Percentiles rank a stretch among this genome's conserved stretches.
These are phyloP conservation scores for Melinopterus prodromus DNA, from an alignment of 2,888 invertebrate genomes.

Conservation along the genomic window DNA sequence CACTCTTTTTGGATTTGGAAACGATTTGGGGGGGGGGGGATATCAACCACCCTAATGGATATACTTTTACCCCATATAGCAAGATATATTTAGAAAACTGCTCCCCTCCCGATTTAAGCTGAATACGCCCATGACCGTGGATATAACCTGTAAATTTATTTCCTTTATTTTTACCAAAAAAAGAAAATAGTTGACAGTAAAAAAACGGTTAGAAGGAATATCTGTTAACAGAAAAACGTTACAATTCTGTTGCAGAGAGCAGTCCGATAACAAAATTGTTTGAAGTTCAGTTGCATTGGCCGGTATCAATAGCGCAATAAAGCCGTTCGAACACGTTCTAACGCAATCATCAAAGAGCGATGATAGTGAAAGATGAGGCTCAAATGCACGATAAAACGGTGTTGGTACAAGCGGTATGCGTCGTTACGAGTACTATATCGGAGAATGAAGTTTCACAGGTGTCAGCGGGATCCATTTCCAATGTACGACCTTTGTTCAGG, in stretches of 20 bases:
- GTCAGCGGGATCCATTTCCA: background rate
- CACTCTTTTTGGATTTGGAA: no score
- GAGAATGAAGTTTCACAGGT: background rate
- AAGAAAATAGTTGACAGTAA: no score
- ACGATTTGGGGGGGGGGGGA: no score
- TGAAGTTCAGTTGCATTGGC: background rate
- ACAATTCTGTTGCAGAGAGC: background rate
- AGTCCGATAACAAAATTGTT: background rate
- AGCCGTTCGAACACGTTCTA: background rate
- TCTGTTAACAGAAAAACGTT: background rate
- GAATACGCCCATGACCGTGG: no score
- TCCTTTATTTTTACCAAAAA: no score
- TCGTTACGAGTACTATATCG: background rate
- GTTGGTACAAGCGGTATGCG: background rate
- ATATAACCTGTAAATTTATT: no score
- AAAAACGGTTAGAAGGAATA: no score
- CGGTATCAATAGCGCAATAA: background rate
- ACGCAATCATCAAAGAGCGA: background rate
- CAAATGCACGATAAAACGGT: background rate
- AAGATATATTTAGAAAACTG: no score
- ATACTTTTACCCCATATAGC: no score
- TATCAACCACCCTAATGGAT: no score
- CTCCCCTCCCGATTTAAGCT: no score
- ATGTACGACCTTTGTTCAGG: background rate
- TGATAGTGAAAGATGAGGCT: background rate